Evolutionary conservation across 37 sponge, comb jelly and placozoan species (phyloP), one percentile per base, ranked within the genome.

Genomic region (Halisarca cf. caerulea): DNA sequence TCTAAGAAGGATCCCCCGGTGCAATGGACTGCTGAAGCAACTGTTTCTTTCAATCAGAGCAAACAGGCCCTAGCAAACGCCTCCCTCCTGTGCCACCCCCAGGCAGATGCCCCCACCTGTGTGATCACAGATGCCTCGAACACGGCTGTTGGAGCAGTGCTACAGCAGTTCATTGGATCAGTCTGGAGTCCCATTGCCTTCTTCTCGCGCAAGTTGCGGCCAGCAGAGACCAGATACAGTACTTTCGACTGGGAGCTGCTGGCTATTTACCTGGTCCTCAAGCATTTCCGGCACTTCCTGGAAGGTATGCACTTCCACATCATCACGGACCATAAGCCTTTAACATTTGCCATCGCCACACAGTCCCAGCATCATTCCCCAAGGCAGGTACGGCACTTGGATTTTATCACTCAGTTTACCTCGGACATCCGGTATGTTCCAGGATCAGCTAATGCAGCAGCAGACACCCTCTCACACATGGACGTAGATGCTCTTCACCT

Each of bases 221-320:
- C 84, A 11, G 80, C 89, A 3, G 72, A 84, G 59, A n/a, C n/a
- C n/a, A n/a, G n/a, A 1, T 88, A 88, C 81, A 88, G 89, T 37
- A 78, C 84, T 38, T 88, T 83, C 42, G 84, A 84, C 72, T 3
- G 88, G 21, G 89, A 88, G n/a, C 72, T 88, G 0, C 40, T 88
- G 27, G 80, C 84, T 0, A 55, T 83, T 0, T 88, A 80, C 58
- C 38, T 69, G 0, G 70, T 81, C 3, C 44, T 88, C 35, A 61
- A 79, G 18, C 84, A 88, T 47, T 88, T 88, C 59, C 45, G 80
- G 0, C 60, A 88, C 71, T 84, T 83, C 36, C 20, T 88, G 34
- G 88, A 83, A 47, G 88, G 88, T 34, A 14, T 69, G 15, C 0
- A 7, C 0, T 83, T 88, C 28, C 84, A 88, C 38, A 58, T 88